phyloP scores from a whole-genome alignment of 1,140 invertebrate species.

The Coelopa frigida region DNA sequence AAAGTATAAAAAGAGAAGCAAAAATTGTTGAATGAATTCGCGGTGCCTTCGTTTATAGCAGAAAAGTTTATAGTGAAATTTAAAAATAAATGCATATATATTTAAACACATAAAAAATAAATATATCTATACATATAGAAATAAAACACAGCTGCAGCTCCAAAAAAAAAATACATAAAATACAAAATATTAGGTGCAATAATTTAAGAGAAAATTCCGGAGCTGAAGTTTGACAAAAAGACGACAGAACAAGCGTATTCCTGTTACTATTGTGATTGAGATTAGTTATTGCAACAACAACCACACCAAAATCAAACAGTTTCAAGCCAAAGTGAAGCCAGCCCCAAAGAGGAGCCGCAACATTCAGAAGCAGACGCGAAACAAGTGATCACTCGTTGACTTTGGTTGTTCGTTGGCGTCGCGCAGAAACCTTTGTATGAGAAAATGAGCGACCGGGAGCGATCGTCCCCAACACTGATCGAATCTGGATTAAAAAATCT shows the following conservation, averaged over 20 bases:
- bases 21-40: conserved; percentile 38
- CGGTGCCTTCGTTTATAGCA: conserved; percentile 43
- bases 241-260: too few relatives aligned
- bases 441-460: conserved; percentile 70
- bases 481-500: conserved; percentile 72
- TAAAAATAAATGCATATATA: conserved; percentile 5
- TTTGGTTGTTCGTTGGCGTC: conserved; percentile 27
- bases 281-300: too few relatives aligned
- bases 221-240: too few relatives aligned
- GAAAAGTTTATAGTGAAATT: conserved; percentile 6
- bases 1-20: background rate
- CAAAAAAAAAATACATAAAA: conserved; percentile 6
- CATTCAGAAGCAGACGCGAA: conserved; percentile 3
- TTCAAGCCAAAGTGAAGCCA: background rate
- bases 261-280: too few relatives aligned
- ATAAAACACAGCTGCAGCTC: background rate
- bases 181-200: background rate
- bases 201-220: conserved; percentile 5
- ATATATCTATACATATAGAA: conserved; percentile 24
- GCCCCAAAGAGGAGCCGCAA: background rate
- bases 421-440: conserved; percentile 41
- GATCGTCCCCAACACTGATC: conserved; percentile 67
- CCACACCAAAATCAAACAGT: too few relatives aligned
- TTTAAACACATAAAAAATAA: conserved; percentile 17
- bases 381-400: too few relatives aligned